Evolutionary conservation across 2,797 vertebrate genomes (phyloP).

Genomic region (Platalea minor): DNA sequence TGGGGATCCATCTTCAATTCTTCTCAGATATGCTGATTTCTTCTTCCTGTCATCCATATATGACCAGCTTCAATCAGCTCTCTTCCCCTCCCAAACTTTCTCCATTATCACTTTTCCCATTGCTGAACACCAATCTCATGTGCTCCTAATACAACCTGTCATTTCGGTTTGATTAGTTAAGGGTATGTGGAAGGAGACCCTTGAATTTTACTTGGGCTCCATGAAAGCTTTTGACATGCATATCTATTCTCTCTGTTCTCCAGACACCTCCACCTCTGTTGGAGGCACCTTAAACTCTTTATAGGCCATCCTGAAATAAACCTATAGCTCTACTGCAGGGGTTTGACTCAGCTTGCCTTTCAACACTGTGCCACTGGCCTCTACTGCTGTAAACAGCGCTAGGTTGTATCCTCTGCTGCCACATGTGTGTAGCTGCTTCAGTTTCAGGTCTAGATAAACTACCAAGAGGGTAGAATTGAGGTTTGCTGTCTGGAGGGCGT

Average conservation of each 20-base stretch:
- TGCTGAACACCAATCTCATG: not conserved
- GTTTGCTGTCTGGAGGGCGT: not conserved
- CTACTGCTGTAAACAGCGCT: not conserved
- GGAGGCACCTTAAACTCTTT: not conserved
- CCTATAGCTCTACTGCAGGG: not conserved
- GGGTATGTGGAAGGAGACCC: not conserved
- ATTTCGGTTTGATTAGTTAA: not conserved
- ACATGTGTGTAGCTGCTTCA: not conserved
- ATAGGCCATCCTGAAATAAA: not conserved
- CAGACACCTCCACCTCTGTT: not conserved
- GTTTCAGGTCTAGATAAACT: not conserved
- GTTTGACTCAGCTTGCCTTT: not conserved
- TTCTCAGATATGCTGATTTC: not conserved
- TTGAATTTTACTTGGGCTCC: not conserved
- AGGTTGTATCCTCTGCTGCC: not conserved
- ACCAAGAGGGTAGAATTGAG: not conserved
- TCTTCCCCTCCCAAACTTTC: not conserved
- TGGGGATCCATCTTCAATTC: not conserved
- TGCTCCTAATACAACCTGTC: not conserved
- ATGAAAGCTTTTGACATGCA: not conserved
- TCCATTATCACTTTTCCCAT: not conserved
- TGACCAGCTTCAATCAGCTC: not conserved
- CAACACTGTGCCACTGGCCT: not conserved
- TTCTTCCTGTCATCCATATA: not conserved
- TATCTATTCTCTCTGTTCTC: not conserved